Evolutionary conservation across 2,888 invertebrate genomes (phyloP), one percentile per base, ranked within the genome.

Genomic region (Sinotaia quadrata): DNA sequence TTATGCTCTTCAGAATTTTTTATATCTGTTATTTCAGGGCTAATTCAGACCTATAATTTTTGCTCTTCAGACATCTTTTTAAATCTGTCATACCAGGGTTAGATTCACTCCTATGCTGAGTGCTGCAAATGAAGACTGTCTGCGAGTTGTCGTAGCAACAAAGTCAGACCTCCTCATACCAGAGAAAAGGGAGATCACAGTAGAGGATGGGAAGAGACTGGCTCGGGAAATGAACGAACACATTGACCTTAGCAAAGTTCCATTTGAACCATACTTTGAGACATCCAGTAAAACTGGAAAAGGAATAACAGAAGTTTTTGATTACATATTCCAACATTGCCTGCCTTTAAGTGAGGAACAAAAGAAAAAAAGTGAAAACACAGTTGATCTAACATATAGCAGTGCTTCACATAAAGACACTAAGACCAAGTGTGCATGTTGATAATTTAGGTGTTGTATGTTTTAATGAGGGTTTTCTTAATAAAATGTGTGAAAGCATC

Each of bases 111-210:
- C 83, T 2, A 75, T 87, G 12, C 75, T 87, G 4, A 78, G 78
- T 5, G 71, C 81, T 44, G 85, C 87, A 4, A 79, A 84, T 41
- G 84, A 84, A 24, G 78, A 84, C 66, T 86, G 87, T 66, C 73
- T 86, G 1, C 79, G 78, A 33, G 82, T 87, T 18, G 83, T 87
- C 2, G 84, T 87, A 0, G 87, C 85, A 52, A 86, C 83, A 31
- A 87, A 87, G 66, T 44, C 75, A 24, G 87, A 87, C 62, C 37
- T 84, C 5, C 27, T 85, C 12, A 60, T 73, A 5, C 68, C 73
- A 5, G 73, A 72, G 0, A 68, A 56, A 37, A 72, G 84, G 33
- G 80, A 81, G 44, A 80, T 85, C 24, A 77, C 80, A 4, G 49
- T 65, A 7, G 81, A 86, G n/a, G 83, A 87, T 52, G 86, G 81